Percentiles rank a stretch among this genome's conserved stretches.
These are phyloP conservation scores for Cotesia congregata DNA, from an alignment of 2,888 invertebrate species.

Conservation along the genomic window DNA sequence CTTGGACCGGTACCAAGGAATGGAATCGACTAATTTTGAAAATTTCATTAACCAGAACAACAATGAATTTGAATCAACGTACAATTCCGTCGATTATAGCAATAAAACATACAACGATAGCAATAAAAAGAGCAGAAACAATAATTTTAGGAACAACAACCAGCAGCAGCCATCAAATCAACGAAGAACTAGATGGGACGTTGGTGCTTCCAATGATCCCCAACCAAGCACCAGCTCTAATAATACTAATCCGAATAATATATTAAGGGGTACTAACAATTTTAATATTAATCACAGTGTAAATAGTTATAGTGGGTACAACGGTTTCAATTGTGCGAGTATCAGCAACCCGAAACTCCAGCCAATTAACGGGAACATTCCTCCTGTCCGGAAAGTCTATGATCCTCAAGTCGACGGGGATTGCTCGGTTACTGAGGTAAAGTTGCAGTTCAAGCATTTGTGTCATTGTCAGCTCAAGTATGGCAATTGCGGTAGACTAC, in stretches of 20 bases:
- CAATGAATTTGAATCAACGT: not conserved
- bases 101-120: not conserved
- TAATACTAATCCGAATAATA: no score
- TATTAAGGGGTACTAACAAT: not conserved
- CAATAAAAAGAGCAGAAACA: not conserved
- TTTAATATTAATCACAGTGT: not conserved
- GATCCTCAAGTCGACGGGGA: not conserved
- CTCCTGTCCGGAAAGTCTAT: not conserved
- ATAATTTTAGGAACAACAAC: not conserved
- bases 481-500: not conserved
- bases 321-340: not conserved
- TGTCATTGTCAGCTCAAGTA: not conserved
- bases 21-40: not conserved
- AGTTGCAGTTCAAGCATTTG: not conserved
- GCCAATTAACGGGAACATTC: not conserved
- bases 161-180: no score
- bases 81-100: not conserved
- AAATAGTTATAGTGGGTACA: not conserved
- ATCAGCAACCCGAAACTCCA: not conserved
- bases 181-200: no score
- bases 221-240: no score
- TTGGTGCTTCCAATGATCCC: no score
- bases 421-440: not conserved
- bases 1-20: not conserved
- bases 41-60: not conserved